Percentiles rank a stretch among this genome's conserved stretches.
phyloP scores from a whole-genome alignment of 2,113 vertebrate genomes.

The Tyrannus savana region DNA sequence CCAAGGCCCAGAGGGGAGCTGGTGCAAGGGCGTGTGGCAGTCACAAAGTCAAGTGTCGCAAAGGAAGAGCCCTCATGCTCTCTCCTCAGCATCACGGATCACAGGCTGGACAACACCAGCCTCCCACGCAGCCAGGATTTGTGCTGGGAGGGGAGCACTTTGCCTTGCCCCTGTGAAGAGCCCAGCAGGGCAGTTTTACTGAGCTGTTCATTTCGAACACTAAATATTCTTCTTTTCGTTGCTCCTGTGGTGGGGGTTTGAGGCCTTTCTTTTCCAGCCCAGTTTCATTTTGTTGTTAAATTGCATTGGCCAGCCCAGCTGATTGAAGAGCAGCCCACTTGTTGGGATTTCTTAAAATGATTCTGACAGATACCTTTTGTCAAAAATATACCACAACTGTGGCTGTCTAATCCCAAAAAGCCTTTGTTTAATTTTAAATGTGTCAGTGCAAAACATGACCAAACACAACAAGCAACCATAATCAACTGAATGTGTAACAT shows the following conservation, averaged over 20 bases:
- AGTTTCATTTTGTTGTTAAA: neutral
- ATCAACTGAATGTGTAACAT: slow-evolving; percentile 54
- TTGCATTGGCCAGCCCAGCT: neutral
- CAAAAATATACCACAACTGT: slow-evolving; percentile 24
- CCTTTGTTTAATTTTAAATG: slow-evolving; percentile 42
- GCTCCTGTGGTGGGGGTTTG: neutral
- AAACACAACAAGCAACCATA: slow-evolving; percentile 57
- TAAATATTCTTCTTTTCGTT: neutral
- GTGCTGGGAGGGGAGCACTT: fast-evolving
- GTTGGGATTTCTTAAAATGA: slow-evolving; percentile 37
- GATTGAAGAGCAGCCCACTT: neutral
- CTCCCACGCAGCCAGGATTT: neutral
- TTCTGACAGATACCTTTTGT: slow-evolving; percentile 48
- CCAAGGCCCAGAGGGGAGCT: neutral
- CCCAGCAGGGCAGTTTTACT: neutral
- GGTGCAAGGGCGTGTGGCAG: fast-evolving
- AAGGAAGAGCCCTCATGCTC: fast-evolving
- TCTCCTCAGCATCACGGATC: fast-evolving
- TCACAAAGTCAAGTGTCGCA: fast-evolving
- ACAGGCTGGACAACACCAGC: neutral
- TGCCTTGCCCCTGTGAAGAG: neutral
- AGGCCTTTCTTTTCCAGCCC: neutral
- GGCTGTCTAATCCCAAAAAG: slow-evolving; percentile 50
- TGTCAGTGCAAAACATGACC: slow-evolving; percentile 68
- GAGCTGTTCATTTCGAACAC: fast-evolving